Base-by-base conservation (phyloP, 2,797 vertebrate genomes). In the Acipenser transmontanus region DNA sequence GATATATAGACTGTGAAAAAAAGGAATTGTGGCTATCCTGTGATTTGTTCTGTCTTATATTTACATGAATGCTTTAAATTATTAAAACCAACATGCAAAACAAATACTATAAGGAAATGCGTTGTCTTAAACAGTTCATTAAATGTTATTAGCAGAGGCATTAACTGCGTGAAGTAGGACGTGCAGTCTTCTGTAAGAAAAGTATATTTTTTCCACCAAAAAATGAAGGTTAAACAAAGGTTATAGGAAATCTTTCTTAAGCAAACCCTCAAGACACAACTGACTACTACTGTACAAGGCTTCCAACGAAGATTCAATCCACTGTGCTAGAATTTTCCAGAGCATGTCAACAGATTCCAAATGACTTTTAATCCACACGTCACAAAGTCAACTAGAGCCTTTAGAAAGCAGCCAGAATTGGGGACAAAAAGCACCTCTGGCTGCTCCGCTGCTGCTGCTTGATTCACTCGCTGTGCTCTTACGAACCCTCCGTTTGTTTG, bases 221-320 rank as follows among this genome's bases (percentile, higher is more conserved):
- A 1, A 57, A 57, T 12, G 14, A 57, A n/a, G 54, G 54, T 57
- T 57, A 57, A 13, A n/a, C 59, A 68, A 87, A 88, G 84, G 82
- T 85, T 80, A 87, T 85, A 84, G 84, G 86, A 85, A 81, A 89
- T 82, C 88, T 85, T 82, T 88, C 82, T 89, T 84, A 87, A 82
- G 85, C 87, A 86, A 84, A 70, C 64, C 70, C 77, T 71, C 74
- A 79, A 80, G 82, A 74, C 47, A 67, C 61, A 73, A 67, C 81
- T 80, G 85, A 84, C 81, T 87, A 84, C 81, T 87, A 7, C 54
- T 57, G 9, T 57, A n/a, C 89, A 91, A 91, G 88, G 89, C 85
- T 86, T 84, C 85, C 84, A 72, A 87, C 82, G 82, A 85, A 79
- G 82, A 77, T 77, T 80, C 77, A 84, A 77, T 82, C 80, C 77